A percentile compares a stretch with the other conserved stretches of the same genome.
These are phyloP conservation scores for Chelonus insularis DNA, from an alignment of 1,140 invertebrate species.

Conservation along the genomic window DNA sequence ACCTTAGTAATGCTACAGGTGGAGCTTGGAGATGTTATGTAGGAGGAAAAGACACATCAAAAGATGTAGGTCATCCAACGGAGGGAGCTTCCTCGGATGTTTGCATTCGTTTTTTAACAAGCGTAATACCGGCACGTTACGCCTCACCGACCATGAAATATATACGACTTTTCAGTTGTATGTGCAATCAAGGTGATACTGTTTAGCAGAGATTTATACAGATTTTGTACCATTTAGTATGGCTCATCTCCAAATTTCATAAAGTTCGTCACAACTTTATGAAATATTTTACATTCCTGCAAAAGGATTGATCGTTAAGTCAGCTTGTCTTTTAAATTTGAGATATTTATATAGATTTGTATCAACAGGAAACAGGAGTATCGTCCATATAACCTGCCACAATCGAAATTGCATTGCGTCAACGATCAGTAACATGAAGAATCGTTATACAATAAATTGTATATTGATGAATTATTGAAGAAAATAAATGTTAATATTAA, in stretches of 20 bases:
- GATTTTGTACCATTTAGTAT: not conserved
- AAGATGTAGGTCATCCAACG: constrained; percentile 24
- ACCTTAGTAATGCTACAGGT: constrained; percentile 3
- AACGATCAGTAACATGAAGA: too few species aligned
- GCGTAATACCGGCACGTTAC: constrained; percentile 24
- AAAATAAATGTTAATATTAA: too few species aligned
- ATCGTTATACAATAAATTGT: too few species aligned
- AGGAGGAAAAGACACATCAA: constrained; percentile 17
- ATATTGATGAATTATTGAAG: too few species aligned
- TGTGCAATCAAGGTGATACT: constrained; percentile 10
- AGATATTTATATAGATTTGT: too few species aligned
- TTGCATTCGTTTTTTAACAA: constrained; percentile 28
- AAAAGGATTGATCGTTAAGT: too few species aligned
- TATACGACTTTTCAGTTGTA: constrained; percentile 1
- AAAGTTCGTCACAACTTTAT: not conserved
- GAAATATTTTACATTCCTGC: too few species aligned
- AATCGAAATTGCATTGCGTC: too few species aligned
- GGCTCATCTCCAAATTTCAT: too few species aligned
- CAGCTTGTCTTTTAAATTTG: too few species aligned
- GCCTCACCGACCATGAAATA: constrained; percentile 21
- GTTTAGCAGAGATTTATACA: not conserved
- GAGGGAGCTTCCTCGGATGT: constrained; percentile 21
- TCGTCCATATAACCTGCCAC: too few species aligned
- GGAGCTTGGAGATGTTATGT: constrained; percentile 15
- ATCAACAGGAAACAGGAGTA: too few species aligned